Conservation (phyloP, 2,113 vertebrate species). For the Lepidothrix coronata region DNA sequence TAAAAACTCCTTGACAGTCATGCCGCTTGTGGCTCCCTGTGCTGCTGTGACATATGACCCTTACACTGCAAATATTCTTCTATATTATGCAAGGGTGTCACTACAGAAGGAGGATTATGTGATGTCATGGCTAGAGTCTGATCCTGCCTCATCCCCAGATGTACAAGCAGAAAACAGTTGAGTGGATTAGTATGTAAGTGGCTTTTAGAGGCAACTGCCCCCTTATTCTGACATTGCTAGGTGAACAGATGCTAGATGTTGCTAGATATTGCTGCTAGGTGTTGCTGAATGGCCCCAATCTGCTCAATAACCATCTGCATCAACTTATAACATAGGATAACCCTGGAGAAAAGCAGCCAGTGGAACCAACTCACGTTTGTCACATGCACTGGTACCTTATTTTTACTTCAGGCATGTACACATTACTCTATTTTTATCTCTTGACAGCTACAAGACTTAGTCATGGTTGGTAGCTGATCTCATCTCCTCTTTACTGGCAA, state of each 20-base stretch:
- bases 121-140: slow-evolving; percentile 9
- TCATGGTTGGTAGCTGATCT: neutral
- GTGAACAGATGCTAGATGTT: slow-evolving; percentile 5
- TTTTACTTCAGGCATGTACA: neutral
- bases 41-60: slow-evolving; percentile 14
- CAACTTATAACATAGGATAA: neutral
- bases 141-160: slow-evolving; percentile 41
- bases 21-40: slow-evolving; percentile 10
- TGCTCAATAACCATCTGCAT: neutral
- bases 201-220: slow-evolving; percentile 39
- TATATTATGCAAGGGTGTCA: slow-evolving; percentile 36
- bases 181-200: slow-evolving; percentile 57
- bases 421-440: neutral
- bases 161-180: slow-evolving; percentile 35
- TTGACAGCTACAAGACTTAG: neutral
- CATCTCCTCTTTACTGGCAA: neutral
- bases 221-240: slow-evolving; percentile 31
- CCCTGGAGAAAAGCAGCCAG: neutral
- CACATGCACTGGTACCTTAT: neutral
- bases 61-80: slow-evolving; percentile 18
- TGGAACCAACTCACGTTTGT: neutral
- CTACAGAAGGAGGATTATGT: slow-evolving; percentile 35
- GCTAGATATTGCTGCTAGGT: slow-evolving; percentile 13
- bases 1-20: slow-evolving; percentile 11
- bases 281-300: neutral